Evolutionary conservation across 2,888 invertebrate genomes (phyloP).

Genomic region (Melangyna quadrimaculata): DNA sequence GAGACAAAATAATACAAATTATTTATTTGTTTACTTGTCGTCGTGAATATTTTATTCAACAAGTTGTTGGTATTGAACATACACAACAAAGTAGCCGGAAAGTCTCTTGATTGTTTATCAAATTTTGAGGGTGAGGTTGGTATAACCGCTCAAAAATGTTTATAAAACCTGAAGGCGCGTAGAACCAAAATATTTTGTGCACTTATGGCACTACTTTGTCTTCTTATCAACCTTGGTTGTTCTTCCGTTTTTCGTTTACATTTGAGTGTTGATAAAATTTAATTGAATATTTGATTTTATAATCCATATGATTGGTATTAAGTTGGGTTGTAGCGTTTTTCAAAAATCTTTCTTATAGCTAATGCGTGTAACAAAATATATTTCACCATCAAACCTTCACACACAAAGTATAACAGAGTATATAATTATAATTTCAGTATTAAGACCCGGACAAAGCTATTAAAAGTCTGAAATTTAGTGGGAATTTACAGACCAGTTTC

Average conservation of each 20-base stretch:
- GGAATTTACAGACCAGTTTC: too few relatives aligned
- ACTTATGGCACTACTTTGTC: background rate
- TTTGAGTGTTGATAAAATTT: slow-evolving; percentile 19
- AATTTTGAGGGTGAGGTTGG: background rate
- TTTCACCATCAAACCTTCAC: too few relatives aligned
- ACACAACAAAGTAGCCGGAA: background rate
- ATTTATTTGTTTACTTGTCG: slow-evolving; percentile 2
- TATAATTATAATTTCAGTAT: too few relatives aligned
- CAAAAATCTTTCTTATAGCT: too few relatives aligned
- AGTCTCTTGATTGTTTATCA: background rate
- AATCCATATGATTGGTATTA: too few relatives aligned
- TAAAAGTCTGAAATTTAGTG: too few relatives aligned
- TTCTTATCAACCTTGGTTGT: background rate
- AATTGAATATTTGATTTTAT: background rate
- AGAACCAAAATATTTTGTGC: background rate
- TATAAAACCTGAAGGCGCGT: background rate
- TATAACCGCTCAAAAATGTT: background rate
- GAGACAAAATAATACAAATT: slow-evolving; percentile 24
- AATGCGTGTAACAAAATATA: too few relatives aligned
- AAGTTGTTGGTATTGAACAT: background rate
- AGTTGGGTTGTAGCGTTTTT: too few relatives aligned
- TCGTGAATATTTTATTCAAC: background rate
- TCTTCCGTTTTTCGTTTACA: background rate
- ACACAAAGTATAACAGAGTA: too few relatives aligned
- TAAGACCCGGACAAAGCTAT: too few relatives aligned